Evolutionary conservation across 2,888 invertebrate genomes (phyloP), one percentile per base, ranked within the genome.

Genomic region (Zaprionus obscuricornis): DNA sequence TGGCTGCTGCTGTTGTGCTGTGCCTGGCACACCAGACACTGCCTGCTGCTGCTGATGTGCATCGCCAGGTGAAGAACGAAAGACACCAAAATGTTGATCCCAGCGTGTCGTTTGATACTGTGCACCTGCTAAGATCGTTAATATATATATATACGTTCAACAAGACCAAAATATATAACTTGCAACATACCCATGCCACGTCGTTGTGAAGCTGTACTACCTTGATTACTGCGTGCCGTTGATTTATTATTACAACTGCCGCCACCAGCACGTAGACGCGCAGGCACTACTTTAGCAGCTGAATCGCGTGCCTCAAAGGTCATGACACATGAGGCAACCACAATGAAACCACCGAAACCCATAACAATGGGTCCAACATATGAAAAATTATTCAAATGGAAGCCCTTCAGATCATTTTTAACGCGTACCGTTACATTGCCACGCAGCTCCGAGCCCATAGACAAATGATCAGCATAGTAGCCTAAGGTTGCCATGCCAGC

Each of bases 331-430:
- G 98, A 97, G 20, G 98, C 97, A 14, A 98, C 98, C 29, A 98
- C 96, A 74, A 98, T 96, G 89, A 98, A 98, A 27, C 97, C 97
- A 90, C 98, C 98, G 62, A 98, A 95, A 20, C 98, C 98, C 98
- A 98, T 98, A 46, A 98, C 95, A 68, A 98, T 96, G 1, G 98
- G 98, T 0, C 98, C 98, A n/a, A 97, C 96, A 89, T 98, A 98
- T 0, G 97, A 96, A 46, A 98, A 92, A 88, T 96, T 96, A 90
- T 96, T 96, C 67, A 96, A 92, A 87, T 96, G 96, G 88, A 96
- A 95, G 10, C 95, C 95, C 29, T 95, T 92, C 4, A 95, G 93
- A 88, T 96, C 95, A 86, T 96, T 95, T 90, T 95, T 95, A 16
- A 96, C 94, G 20, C 93, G 93, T 37, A 96, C 92, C 0, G 96